Evolutionary conservation across 2,797 vertebrate species (phyloP).

Genomic region (Odontamblyopus lacepedii): DNA sequence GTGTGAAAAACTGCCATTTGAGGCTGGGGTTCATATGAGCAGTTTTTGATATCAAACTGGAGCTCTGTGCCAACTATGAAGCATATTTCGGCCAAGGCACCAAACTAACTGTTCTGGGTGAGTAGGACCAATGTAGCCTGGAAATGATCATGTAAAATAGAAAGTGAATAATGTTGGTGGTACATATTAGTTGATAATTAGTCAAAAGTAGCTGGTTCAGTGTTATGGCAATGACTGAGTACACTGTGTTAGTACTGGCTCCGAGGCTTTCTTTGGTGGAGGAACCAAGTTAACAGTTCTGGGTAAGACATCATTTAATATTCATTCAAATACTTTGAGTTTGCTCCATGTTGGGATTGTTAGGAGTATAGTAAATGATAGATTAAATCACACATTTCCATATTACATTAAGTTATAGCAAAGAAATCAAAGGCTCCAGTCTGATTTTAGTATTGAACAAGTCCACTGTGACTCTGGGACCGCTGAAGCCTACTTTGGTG

Average conservation of each 20-base stretch:
- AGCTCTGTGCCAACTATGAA: constrained; percentile 64
- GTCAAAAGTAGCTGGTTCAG: neutral
- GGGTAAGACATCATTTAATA: constrained; percentile 58
- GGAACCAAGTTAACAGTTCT: constrained; percentile 75
- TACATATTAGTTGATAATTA: neutral
- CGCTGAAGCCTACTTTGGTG: constrained; percentile 51
- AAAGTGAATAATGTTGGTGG: neutral
- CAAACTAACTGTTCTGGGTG: constrained; percentile 68
- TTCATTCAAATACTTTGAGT: neutral
- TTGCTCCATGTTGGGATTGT: neutral
- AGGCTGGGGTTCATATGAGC: constrained; percentile 14
- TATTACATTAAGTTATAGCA: neutral
- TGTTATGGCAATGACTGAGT: constrained; percentile 23
- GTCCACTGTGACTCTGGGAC: constrained; percentile 36
- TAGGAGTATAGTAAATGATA: neutral
- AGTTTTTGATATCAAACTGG: constrained; percentile 49
- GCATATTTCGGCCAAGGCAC: constrained; percentile 69
- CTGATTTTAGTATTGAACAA: constrained; percentile 6
- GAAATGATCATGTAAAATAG: neutral
- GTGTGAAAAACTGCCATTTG: neutral
- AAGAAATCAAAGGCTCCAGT: neutral
- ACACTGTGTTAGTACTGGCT: constrained; percentile 46
- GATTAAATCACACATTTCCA: neutral
- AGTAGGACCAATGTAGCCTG: constrained; percentile 22
- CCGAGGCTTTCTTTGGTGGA: constrained; percentile 50